Base-by-base conservation (phyloP, 2,888 invertebrate genomes). In the Panopea generosa region DNA sequence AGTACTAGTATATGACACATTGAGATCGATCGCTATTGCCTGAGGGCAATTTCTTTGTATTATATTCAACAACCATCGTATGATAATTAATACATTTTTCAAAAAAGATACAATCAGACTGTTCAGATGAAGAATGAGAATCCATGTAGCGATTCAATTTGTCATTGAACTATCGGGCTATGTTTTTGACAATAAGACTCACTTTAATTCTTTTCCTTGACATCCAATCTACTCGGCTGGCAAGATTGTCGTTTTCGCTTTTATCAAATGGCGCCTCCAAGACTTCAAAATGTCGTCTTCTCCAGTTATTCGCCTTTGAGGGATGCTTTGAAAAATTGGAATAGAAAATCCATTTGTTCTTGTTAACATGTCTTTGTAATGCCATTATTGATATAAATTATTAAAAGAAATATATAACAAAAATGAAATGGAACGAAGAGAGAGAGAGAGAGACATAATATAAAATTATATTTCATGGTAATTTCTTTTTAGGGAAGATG, bases 101-200 rank as follows among this genome's bases (percentile, higher is more conserved):
- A 61, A 69, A 69, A n/a, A 18, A 55, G 69, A 69, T 69, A 69
- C 69, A 69, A 69, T 69, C 69, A 53, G 22, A 61, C 60, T 27
- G 55, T 40, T 53, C 33, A 16, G 60, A 67, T 69, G 69, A 55
- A 61, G 27, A 61, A 61, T 69, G 69, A 27, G 69, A 53, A 22
- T 61, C 22, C 61, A 61, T 61, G 55, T 22, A 45, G 53, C 62
- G 66, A 38, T 24, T 60, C 70, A 71, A 78, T 78, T 78, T 78
- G 66, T 77, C 77, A 78, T 74, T 56, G 50, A 70, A 61, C 66
- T 55, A 67, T 60, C 59, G 43, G 66, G 20, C 57, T 47, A 53
- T 74, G 78, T 53, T 67, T 59, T 74, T 74, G 78, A 78, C 78
- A 78, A n/a, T 52, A 67, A 74, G 57, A 74, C 74, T 74, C 78